Percentiles rank a stretch among this genome's conserved stretches.
These are phyloP conservation scores for Rhimphoctona megacephalus DNA, from an alignment of 2,888 invertebrate species.

Conservation along the genomic window DNA sequence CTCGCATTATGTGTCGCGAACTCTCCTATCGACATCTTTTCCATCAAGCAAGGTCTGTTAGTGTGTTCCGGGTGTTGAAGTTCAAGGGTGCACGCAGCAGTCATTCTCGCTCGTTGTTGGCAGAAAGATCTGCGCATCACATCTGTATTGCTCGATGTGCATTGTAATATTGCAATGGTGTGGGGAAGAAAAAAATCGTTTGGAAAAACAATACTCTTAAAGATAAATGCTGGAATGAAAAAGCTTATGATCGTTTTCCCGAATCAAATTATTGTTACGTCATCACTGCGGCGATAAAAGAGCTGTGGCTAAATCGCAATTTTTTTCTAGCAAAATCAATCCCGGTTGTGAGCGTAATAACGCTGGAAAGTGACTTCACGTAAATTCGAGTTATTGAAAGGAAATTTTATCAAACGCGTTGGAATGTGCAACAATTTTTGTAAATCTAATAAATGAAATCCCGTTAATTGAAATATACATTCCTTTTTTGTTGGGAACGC, in stretches of 20 bases:
- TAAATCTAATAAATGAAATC: neutral
- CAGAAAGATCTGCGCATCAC: slow-evolving; percentile 47
- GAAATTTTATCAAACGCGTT: neutral
- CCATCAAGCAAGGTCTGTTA: slow-evolving; percentile 29
- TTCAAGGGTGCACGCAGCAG: slow-evolving; percentile 64
- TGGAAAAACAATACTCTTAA: neutral
- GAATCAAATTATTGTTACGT: neutral
- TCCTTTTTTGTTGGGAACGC: no score
- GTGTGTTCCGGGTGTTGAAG: slow-evolving; percentile 69
- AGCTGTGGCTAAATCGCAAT: neutral
- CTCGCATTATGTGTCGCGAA: slow-evolving; percentile 49
- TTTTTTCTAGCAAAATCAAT: neutral
- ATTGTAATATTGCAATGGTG: slow-evolving; percentile 31
- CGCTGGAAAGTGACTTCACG: neutral
- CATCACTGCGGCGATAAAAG: slow-evolving; percentile 5
- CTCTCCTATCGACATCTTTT: slow-evolving; percentile 49
- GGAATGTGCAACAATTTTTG: neutral
- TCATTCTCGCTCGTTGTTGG: slow-evolving; percentile 31
- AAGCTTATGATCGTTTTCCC: neutral
- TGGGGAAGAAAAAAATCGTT: slow-evolving; percentile 17
- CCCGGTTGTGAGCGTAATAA: neutral
- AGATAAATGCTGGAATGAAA: neutral
- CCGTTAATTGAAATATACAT: neutral
- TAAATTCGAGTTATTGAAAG: neutral
- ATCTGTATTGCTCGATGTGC: slow-evolving; percentile 22